These are phyloP conservation scores for Tragopan temminckii DNA, from an alignment of 2,797 vertebrate species.

Conservation along the genomic window DNA sequence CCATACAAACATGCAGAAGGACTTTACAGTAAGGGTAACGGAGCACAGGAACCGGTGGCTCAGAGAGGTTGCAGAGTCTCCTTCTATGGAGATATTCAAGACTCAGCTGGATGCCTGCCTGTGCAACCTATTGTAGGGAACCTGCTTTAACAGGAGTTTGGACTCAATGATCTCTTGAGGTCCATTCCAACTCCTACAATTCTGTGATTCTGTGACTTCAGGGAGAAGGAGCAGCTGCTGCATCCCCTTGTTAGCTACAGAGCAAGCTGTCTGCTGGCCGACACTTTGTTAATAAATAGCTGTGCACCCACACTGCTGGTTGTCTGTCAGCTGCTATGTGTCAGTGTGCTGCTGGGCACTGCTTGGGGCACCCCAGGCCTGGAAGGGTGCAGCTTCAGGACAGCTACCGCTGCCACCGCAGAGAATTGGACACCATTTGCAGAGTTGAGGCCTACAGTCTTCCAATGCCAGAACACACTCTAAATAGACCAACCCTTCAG, in stretches of 20 bases:
- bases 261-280: not conserved
- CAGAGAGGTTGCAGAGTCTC: too few species aligned
- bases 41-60: too few species aligned
- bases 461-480: not conserved
- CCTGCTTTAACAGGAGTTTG: too few species aligned
- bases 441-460: not conserved
- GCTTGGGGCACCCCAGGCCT: not conserved
- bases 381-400: not conserved
- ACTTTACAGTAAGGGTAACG: too few species aligned
- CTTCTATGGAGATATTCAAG: too few species aligned
- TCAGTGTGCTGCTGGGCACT: fast-evolving
- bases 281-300: not conserved
- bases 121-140: too few species aligned
- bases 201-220: too few species aligned
- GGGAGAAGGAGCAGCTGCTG: not conserved
- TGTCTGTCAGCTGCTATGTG: fast-evolving
- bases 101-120: too few species aligned
- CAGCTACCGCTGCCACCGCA: not conserved
- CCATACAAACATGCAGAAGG: too few species aligned
- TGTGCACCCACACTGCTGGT: fast-evolving
- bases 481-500: not conserved
- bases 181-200: too few species aligned
- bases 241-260: not conserved
- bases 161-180: too few species aligned
- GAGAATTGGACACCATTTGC: not conserved